phyloP scores from a whole-genome alignment of 1,140 invertebrate species.

The Phthorimaea operculella region DNA sequence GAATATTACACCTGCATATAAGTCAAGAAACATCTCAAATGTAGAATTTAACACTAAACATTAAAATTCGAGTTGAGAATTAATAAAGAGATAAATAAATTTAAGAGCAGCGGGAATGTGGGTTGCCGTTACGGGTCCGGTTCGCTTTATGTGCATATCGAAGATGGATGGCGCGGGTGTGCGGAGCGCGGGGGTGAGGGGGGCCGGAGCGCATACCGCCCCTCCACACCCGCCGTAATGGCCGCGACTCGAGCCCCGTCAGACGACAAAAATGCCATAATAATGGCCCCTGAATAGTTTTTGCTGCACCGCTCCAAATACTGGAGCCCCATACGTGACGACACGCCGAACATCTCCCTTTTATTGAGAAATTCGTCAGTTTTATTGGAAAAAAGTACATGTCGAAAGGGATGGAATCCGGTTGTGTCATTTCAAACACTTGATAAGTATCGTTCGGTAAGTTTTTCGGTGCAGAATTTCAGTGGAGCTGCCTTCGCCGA shows the following conservation, averaged over 20 bases:
- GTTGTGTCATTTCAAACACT: slow-evolving; percentile 69
- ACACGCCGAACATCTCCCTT: slow-evolving; percentile 61
- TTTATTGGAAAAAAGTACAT: slow-evolving; percentile 56
- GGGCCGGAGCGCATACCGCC: slow-evolving; percentile 22
- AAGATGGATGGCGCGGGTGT: slow-evolving; percentile 58
- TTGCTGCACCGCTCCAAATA: slow-evolving; percentile 67
- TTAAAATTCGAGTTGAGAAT: slow-evolving; percentile 62
- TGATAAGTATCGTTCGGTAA: slow-evolving; percentile 61
- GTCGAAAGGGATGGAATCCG: slow-evolving; percentile 56
- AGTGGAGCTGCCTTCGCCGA: slow-evolving; percentile 53
- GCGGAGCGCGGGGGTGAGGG: slow-evolving; percentile 17
- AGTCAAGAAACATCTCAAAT: background rate
- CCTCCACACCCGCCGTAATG: slow-evolving; percentile 44
- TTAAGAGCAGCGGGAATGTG: slow-evolving; percentile 63
- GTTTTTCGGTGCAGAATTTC: slow-evolving; percentile 59
- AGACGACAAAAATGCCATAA: slow-evolving; percentile 69
- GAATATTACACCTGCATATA: background rate
- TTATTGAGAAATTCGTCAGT: slow-evolving; percentile 69
- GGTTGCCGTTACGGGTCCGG: slow-evolving; percentile 61
- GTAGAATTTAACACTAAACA: slow-evolving; percentile 42
- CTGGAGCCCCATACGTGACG: slow-evolving; percentile 55
- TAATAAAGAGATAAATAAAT: slow-evolving; percentile 68
- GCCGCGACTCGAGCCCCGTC: slow-evolving; percentile 60
- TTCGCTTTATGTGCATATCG: slow-evolving; percentile 65
- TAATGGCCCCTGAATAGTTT: slow-evolving; percentile 66